These are phyloP conservation scores for Turritopsis rubra DNA, from an alignment of 30 jellyfish, hydroid and myxozoan species.

Conservation along the genomic window DNA sequence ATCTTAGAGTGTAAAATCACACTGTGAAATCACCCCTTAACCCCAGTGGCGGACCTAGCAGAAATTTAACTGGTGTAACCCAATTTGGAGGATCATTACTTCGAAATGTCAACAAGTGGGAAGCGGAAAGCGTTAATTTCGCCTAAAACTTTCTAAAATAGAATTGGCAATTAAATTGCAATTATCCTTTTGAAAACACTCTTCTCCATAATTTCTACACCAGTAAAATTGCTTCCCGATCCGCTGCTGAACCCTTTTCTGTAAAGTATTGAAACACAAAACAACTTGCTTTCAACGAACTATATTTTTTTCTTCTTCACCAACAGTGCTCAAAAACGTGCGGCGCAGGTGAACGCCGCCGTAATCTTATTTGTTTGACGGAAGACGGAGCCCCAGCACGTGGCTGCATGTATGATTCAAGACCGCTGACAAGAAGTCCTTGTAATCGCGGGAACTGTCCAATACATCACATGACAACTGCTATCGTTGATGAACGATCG, in stretches of 20 bases:
- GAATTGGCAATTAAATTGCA: not conserved
- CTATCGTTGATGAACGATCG: not conserved
- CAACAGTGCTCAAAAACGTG: slow-evolving; percentile 6
- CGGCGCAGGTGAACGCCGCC: not conserved
- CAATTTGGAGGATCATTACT: no score
- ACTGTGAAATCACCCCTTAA: no score
- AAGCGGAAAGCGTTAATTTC: not conserved
- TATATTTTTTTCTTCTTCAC: not conserved
- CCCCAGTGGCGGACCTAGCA: no score
- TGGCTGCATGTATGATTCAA: not conserved
- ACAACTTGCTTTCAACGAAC: not conserved
- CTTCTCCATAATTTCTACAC: no score
- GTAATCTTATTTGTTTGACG: slow-evolving; percentile 7
- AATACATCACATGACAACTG: not conserved
- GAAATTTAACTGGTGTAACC: no score
- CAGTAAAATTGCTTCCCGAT: no score
- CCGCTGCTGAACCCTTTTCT: not conserved
- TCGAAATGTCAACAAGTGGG: no score
- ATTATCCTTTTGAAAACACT: no score
- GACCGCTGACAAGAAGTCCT: not conserved
- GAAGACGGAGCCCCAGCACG: slow-evolving; percentile 7
- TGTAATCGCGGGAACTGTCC: not conserved
- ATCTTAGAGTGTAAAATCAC: no score
- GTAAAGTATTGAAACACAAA: no score
- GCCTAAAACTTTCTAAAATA: not conserved